These are phyloP conservation scores for Columbina picui DNA, from an alignment of 2,113 vertebrate genomes.

Conservation along the genomic window DNA sequence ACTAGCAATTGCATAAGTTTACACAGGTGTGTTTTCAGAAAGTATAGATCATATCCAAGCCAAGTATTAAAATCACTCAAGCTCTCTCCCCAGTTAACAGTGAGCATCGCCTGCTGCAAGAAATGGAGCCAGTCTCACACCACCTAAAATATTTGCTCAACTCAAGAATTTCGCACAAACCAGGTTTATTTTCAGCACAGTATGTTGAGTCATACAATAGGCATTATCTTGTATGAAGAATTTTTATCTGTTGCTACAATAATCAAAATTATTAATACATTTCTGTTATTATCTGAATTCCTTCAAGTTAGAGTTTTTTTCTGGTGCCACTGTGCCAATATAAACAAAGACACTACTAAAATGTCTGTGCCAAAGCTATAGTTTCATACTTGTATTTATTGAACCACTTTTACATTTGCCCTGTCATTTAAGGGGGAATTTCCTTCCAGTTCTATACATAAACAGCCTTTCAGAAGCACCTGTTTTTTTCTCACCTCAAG, in stretches of 20 bases:
- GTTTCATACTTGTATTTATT: neutral
- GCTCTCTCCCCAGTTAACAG: neutral
- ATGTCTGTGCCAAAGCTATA: neutral
- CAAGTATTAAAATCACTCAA: neutral
- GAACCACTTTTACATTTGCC: neutral
- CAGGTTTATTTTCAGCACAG: neutral
- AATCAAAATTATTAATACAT: neutral
- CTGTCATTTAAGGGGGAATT: neutral
- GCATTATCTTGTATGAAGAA: neutral
- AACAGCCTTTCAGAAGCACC: neutral
- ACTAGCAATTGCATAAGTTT: neutral
- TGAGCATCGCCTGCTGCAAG: neutral
- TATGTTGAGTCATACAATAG: neutral
- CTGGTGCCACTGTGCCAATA: neutral
- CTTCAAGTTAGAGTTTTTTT: neutral
- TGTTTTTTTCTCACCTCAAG: neutral
- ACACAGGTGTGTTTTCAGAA: neutral
- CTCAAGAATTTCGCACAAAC: neutral
- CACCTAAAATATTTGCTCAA: neutral
- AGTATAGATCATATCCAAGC: neutral
- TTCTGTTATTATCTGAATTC: neutral
- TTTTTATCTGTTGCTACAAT: neutral
- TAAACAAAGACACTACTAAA: neutral
- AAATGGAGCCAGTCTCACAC: neutral
- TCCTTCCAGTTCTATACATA: neutral